Percentiles rank a stretch among this genome's conserved stretches.
phyloP scores from a whole-genome alignment of 2,113 vertebrate genomes.

The Myiozetetes cayanensis region DNA sequence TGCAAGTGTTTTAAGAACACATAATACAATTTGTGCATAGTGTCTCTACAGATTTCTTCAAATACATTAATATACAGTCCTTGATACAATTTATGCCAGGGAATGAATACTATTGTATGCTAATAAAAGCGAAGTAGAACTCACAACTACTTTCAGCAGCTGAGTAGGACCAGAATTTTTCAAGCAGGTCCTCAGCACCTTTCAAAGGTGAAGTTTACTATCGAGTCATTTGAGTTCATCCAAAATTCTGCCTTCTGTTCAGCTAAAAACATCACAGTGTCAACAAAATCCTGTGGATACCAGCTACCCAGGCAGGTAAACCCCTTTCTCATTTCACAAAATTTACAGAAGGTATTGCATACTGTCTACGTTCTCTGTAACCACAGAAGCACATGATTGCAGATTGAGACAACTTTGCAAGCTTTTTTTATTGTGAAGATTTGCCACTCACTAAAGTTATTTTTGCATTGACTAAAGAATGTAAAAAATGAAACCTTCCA shows the following conservation, averaged over 20 bases:
- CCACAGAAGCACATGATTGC: not conserved
- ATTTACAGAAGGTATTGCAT: not conserved
- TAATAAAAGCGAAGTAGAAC: not conserved
- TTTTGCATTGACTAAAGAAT: conserved; percentile 1
- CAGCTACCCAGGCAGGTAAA: not conserved
- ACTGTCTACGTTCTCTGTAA: not conserved
- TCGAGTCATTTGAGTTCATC: not conserved
- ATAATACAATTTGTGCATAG: not conserved
- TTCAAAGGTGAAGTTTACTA: not conserved
- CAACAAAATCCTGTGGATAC: not conserved
- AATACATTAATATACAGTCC: not conserved
- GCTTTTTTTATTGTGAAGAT: not conserved
- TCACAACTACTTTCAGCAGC: not conserved
- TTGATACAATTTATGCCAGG: not conserved
- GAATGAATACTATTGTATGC: not conserved
- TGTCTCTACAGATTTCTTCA: not conserved
- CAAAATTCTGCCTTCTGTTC: not conserved
- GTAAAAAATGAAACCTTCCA: not conserved
- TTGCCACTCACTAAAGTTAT: not conserved
- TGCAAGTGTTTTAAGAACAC: not conserved
- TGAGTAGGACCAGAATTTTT: not conserved
- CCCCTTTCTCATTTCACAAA: not conserved
- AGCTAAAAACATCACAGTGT: not conserved
- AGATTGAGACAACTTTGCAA: not conserved
- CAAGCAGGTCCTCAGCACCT: not conserved